Percentiles rank a stretch among this genome's conserved stretches.
Conservation (phyloP, 2,888 invertebrate species). For the Helleia helle region DNA sequence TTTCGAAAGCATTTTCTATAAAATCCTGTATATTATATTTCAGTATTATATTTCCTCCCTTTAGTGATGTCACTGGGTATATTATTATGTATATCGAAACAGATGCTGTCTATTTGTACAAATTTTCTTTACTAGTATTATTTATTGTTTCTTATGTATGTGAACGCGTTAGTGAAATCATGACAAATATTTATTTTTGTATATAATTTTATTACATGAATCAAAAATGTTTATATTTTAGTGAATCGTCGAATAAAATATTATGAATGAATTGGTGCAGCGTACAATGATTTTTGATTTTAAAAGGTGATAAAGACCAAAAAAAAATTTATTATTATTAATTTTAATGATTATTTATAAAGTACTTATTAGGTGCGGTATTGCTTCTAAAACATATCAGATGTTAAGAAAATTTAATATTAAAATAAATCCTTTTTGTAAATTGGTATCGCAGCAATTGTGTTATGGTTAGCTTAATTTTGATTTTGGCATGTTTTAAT, state of each 20-base stretch:
- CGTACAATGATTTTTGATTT: constrained; percentile 28
- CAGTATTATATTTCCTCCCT: background rate
- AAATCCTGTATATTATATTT: background rate
- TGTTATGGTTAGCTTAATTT: too few species aligned
- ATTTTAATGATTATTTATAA: constrained; percentile 9
- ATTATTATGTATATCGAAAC: background rate
- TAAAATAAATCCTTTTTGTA: too few species aligned
- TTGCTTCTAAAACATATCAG: constrained; percentile 16
- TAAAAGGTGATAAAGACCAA: constrained; percentile 14
- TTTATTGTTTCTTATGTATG: constrained; percentile 44
- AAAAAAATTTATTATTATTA: constrained; percentile 12
- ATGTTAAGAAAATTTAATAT: background rate
- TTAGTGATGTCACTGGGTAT: too few species aligned
- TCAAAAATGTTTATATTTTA: constrained; percentile 1
- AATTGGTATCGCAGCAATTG: too few species aligned
- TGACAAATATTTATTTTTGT: constrained; percentile 66
- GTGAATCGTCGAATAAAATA: background rate
- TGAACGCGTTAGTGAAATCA: constrained; percentile 57
- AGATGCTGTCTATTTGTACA: constrained; percentile 13
- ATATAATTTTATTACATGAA: constrained; percentile 18
- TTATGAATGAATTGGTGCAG: constrained; percentile 32
- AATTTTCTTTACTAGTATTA: constrained; percentile 51
- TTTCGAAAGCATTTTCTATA: background rate
- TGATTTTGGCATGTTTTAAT: too few species aligned
- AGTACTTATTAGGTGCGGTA: constrained; percentile 13